A percentile compares a stretch with the other conserved stretches of the same genome.
Evolutionary conservation across 2,797 vertebrate genomes (phyloP).

Genomic region (Sternarchorhynchus goeldii): DNA sequence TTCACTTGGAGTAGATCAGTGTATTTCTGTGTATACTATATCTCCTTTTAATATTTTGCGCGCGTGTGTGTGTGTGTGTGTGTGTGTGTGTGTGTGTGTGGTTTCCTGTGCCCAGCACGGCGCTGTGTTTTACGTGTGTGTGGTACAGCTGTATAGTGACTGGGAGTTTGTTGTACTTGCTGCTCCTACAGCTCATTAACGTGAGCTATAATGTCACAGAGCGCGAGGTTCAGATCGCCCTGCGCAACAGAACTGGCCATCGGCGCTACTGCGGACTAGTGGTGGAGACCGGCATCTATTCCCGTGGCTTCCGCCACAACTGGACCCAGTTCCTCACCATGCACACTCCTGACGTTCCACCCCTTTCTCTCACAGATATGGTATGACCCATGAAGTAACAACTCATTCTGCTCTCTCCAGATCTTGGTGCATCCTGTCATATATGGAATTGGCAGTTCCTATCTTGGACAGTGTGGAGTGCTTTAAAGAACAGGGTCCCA

Average conservation of each 20-base stretch:
- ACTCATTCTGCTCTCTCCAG: neutral
- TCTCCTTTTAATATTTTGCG: neutral
- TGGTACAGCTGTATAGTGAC: slow-evolving; percentile 94
- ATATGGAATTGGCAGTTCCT: neutral
- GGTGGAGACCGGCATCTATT: slow-evolving; percentile 85
- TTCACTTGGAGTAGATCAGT: neutral
- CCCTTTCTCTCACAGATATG: slow-evolving; percentile 54
- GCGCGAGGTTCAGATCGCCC: slow-evolving; percentile 86
- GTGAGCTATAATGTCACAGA: slow-evolving; percentile 95
- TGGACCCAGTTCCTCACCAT: slow-evolving; percentile 90
- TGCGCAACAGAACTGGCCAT: slow-evolving; percentile 82
- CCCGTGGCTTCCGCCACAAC: slow-evolving; percentile 83
- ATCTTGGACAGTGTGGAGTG: too few species aligned
- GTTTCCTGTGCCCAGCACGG: slow-evolving; percentile 74
- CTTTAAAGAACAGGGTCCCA: too few species aligned
- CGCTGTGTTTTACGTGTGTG: slow-evolving; percentile 93
- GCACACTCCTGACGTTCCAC: slow-evolving; percentile 45
- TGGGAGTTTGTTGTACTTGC: slow-evolving; percentile 86
- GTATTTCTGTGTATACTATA: neutral
- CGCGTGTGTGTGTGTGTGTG: neutral
- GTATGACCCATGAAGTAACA: slow-evolving; percentile 34
- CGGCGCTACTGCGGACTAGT: slow-evolving; percentile 84
- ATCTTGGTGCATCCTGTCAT: too few species aligned
- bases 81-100: slow-evolving; percentile 24
- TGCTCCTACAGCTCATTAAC: slow-evolving; percentile 91